Percentiles rank a stretch among this genome's conserved stretches.
phyloP scores from a whole-genome alignment of 2,113 vertebrate species.

The Rhegmatorhina hoffmannsi region DNA sequence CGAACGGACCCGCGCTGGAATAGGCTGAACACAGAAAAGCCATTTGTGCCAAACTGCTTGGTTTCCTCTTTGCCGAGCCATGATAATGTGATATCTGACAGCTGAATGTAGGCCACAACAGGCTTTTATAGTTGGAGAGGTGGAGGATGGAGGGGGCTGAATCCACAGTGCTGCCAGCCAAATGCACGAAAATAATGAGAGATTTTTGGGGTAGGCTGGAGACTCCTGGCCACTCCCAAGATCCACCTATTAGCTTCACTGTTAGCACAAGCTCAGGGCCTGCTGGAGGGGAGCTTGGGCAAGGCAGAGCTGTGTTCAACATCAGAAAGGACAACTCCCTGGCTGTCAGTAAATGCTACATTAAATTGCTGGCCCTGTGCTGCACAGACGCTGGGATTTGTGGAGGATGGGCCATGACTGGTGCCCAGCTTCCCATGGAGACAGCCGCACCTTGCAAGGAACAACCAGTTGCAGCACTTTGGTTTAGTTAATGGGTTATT shows the following conservation, averaged over 20 bases:
- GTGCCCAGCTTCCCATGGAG: background rate
- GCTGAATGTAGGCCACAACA: conserved; percentile 58
- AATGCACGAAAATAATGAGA: background rate
- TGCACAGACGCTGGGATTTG: background rate
- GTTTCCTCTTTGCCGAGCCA: conserved; percentile 63
- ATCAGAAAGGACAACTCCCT: background rate
- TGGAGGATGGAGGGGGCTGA: background rate
- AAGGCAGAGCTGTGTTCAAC: background rate
- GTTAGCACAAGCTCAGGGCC: background rate
- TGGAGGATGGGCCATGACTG: background rate
- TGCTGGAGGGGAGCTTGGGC: background rate
- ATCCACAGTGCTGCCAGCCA: background rate
- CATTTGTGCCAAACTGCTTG: conserved; percentile 68
- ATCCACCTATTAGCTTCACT: background rate
- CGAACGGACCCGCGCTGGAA: background rate
- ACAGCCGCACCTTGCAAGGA: background rate
- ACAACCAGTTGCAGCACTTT: background rate
- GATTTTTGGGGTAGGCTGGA: background rate
- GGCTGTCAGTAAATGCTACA: background rate
- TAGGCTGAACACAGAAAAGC: conserved; percentile 65
- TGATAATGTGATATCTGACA: conserved; percentile 56
- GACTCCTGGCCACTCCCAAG: background rate
- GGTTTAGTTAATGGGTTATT: background rate
- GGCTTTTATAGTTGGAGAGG: conserved; percentile 27
- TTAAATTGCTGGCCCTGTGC: background rate